Conservation (phyloP, 2,113 vertebrate species). For the Ceyx margarethae region DNA sequence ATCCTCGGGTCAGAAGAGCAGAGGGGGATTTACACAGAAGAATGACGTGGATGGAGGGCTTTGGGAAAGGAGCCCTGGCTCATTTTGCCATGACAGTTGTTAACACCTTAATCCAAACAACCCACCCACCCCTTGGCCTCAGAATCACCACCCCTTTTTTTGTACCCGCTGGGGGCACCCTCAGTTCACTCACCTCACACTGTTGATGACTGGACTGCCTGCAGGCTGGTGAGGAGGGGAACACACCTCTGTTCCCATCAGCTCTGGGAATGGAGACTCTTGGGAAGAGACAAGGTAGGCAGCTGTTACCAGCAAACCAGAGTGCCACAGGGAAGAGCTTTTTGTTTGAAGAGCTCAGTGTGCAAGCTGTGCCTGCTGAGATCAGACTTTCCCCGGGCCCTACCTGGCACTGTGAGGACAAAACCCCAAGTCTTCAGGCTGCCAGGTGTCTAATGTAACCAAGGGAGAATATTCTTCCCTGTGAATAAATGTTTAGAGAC, state of each 20-base stretch:
- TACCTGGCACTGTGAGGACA: background rate
- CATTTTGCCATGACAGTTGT: background rate
- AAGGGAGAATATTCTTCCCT: background rate
- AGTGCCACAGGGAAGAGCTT: background rate
- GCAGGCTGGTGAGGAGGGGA: background rate
- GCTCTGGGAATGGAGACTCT: background rate
- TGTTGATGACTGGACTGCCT: background rate
- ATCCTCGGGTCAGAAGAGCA: background rate
- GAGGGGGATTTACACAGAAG: background rate
- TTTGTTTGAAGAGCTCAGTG: background rate
- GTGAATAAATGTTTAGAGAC: background rate
- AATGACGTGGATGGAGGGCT: background rate
- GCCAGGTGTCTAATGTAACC: background rate
- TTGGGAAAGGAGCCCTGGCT: background rate
- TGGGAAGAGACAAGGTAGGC: background rate
- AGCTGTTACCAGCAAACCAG: background rate
- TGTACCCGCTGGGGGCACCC: background rate
- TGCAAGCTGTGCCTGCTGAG: background rate
- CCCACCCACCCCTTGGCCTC: background rate
- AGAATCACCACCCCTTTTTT: background rate
- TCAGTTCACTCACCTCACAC: background rate
- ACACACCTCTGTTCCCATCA: background rate
- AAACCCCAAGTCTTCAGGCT: background rate
- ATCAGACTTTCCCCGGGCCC: background rate
- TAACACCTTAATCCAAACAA: conserved; percentile 12